Evolutionary conservation across 2,113 vertebrate species (phyloP).

Genomic region (Bubo scandiacus): DNA sequence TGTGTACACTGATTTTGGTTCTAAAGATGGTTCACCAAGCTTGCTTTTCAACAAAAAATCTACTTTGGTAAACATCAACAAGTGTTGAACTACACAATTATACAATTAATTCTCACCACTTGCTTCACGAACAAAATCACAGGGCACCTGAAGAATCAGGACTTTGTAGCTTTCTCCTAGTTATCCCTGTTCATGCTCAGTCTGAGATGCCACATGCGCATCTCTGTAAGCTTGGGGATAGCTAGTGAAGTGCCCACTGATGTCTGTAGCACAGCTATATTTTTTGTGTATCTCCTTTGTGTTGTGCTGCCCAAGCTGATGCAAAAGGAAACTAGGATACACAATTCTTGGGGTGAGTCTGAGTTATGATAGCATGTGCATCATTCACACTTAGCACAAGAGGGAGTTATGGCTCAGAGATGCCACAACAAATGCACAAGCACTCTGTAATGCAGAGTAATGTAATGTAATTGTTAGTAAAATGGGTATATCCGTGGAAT

Average conservation of each 20-base stretch:
- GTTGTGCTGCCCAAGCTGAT: neutral
- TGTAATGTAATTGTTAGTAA: neutral
- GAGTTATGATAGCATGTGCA: neutral
- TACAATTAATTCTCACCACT: neutral
- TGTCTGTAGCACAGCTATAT: neutral
- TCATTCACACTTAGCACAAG: neutral
- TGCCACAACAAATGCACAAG: neutral
- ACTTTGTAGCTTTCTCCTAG: neutral
- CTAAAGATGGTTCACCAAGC: neutral
- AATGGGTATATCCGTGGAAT: neutral
- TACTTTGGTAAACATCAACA: neutral
- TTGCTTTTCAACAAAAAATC: neutral
- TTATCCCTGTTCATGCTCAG: neutral
- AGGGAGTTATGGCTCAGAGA: neutral
- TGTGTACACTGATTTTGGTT: neutral
- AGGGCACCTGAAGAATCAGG: neutral
- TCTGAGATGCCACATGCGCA: neutral
- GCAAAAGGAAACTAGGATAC: neutral
- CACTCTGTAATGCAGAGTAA: neutral
- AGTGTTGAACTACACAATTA: neutral
- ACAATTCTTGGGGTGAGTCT: neutral
- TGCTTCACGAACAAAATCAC: neutral
- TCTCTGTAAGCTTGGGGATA: neutral
- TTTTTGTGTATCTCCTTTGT: neutral
- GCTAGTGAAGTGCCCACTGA: neutral